Base-by-base conservation (phyloP, 2,888 invertebrate species). In the Deladenus siricidicola region DNA sequence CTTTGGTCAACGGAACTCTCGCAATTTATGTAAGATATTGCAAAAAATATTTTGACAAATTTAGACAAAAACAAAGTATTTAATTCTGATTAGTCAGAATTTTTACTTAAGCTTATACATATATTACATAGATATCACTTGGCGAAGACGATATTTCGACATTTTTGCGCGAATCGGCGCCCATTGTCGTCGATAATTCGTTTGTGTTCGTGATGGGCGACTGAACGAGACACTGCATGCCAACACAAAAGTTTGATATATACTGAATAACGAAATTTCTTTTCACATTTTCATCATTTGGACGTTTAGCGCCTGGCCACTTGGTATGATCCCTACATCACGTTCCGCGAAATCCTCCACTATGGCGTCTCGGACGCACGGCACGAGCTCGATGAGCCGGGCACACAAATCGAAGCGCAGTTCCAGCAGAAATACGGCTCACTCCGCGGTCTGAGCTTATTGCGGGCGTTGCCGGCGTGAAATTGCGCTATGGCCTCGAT, bases 131-230 rank as follows among this genome's bases (percentile, higher is more conserved):
- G 54, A 55, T 63, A 34, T 23, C 29, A 14, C 67, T 74, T 4
- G 81, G 80, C 0, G 82, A 82, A 61, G 72, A 72, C 0, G 79
- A 80, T 44, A n/a, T n/a, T n/a, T n/a, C n/a, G n/a, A n/a, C n/a
- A n/a, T n/a, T n/a, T n/a, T n/a, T n/a, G n/a, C n/a, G n/a, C n/a
- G n/a, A n/a, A n/a, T n/a, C n/a, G n/a, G n/a, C n/a, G n/a, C n/a
- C n/a, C n/a, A n/a, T n/a, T n/a, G n/a, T n/a, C n/a, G n/a, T n/a
- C 19, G 67, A 71, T 44, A n/a, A n/a, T n/a, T n/a, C n/a, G n/a
- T n/a, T n/a, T n/a, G n/a, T n/a, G n/a, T n/a, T n/a, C n/a, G n/a
- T n/a, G n/a, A n/a, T n/a, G n/a, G n/a, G n/a, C n/a, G n/a, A n/a
- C n/a, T n/a, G n/a, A n/a, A n/a, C n/a, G n/a, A n/a, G n/a, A n/a